A percentile compares a stretch with the other conserved stretches of the same genome.
phyloP scores from a whole-genome alignment of 2,797 vertebrate species.

The Halcyon badia region DNA sequence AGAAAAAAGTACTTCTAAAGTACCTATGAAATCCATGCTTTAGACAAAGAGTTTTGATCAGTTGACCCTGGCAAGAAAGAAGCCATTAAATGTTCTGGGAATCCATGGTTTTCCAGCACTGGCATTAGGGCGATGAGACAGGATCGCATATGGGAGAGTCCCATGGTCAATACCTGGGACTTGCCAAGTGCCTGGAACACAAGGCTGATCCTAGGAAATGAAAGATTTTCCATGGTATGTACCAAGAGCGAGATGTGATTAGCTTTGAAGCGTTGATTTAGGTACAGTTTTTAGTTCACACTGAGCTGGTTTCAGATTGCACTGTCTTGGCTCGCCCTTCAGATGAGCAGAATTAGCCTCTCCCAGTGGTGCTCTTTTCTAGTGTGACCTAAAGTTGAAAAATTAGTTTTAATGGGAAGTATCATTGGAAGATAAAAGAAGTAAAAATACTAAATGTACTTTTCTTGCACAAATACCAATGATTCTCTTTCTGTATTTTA shows the following conservation, averaged over 20 bases:
- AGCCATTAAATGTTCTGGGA: neutral
- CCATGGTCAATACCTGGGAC: neutral
- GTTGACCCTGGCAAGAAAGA: neutral
- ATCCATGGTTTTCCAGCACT: neutral
- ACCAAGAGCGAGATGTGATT: neutral
- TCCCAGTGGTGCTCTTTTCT: neutral
- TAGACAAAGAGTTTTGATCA: neutral
- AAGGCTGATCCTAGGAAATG: neutral
- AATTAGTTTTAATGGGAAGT: neutral
- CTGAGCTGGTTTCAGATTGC: neutral
- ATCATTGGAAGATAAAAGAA: neutral
- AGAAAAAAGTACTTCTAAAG: neutral
- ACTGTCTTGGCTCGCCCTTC: neutral
- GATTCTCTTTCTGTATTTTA: constrained; percentile 3
- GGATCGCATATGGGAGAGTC: neutral
- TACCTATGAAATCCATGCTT: neutral
- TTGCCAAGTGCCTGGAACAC: neutral
- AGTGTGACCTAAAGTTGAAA: neutral
- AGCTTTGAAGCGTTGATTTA: neutral
- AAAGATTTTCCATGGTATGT: neutral
- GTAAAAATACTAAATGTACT: neutral
- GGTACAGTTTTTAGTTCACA: neutral
- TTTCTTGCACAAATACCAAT: neutral
- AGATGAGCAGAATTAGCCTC: neutral
- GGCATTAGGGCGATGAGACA: neutral